A percentile compares a stretch with the other conserved stretches of the same genome.
These are phyloP conservation scores for Drosophila baimaii DNA, from an alignment of 1,140 invertebrate species.

Conservation along the genomic window DNA sequence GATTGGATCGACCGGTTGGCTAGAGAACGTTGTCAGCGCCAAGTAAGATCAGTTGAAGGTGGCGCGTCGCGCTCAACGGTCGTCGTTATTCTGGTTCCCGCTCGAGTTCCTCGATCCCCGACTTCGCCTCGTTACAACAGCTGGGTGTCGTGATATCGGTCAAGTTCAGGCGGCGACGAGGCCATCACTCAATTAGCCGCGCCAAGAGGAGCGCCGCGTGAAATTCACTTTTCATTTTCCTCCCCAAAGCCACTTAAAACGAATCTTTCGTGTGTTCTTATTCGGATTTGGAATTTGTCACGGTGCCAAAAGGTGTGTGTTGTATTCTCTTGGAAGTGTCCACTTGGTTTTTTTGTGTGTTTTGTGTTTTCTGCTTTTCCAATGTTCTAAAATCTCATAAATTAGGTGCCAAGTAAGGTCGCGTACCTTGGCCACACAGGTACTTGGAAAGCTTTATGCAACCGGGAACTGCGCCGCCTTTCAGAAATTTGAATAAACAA, in stretches of 20 bases:
- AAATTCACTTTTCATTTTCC: slow-evolving; percentile 45
- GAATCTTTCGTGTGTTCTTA: slow-evolving; percentile 22
- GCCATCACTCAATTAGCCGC: slow-evolving; percentile 34
- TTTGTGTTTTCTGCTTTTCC: slow-evolving; percentile 22
- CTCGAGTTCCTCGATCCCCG: slow-evolving; percentile 6
- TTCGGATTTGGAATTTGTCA: slow-evolving; percentile 58
- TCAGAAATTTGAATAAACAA: slow-evolving; percentile 22
- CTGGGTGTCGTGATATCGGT: slow-evolving; percentile 64
- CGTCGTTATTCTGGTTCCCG: slow-evolving; percentile 31
- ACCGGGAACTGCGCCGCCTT: slow-evolving; percentile 4
- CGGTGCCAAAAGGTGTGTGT: slow-evolving; percentile 74
- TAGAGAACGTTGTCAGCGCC: slow-evolving; percentile 21
- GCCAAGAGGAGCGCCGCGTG: slow-evolving; percentile 19
- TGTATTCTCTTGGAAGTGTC: slow-evolving; percentile 45
- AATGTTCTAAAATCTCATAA: slow-evolving; percentile 23
- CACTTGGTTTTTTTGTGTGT: background rate
- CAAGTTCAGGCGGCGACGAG: slow-evolving; percentile 66
- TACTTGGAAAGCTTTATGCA: slow-evolving; percentile 30
- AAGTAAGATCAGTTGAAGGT: slow-evolving; percentile 60
- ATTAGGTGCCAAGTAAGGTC: slow-evolving; percentile 39
- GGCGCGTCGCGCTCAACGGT: slow-evolving; percentile 67
- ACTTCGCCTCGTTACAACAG: slow-evolving; percentile 22
- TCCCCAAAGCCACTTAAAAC: slow-evolving; percentile 11
- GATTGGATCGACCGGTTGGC: slow-evolving; percentile 16
- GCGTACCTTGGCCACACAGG: slow-evolving; percentile 25